Evolutionary conservation across 2,888 invertebrate genomes (phyloP), one percentile per base, ranked within the genome.

Genomic region (Meiosimyza platycephala): DNA sequence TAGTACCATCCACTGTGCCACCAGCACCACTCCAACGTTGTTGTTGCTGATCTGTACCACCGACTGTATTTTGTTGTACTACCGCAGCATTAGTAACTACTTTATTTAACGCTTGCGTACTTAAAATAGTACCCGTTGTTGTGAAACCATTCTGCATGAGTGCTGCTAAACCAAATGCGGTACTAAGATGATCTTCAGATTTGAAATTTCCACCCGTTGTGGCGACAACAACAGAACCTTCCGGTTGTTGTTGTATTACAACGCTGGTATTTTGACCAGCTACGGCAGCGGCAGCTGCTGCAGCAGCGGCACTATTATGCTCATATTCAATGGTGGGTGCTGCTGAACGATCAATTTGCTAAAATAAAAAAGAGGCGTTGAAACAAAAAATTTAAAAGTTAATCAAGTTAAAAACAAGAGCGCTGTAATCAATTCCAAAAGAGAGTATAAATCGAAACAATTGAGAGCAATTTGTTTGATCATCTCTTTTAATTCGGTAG

Each of bases 81-180:
- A 73, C 75, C 71, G 72, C 76, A 67, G 77, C 78, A 74, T 79
- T 83, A 76, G 82, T 79, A 76, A 82, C 79, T 72, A 78, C 78
- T 74, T 79, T 81, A 78, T 88, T 80, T 79, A 88, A 85, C 75
- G 87, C 86, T 73, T 87, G 87, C 62, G 81, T 78, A 72, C 80
- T 83, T n/a, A 83, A 75, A 74, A 92, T 87, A 75, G 92, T 91
- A 73, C 91, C 91, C 51, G 91, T 90, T 72, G 92, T 89, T 65
- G 93, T 82, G 74, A 86, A 86, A 50, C 86, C 86, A 77, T 86
- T 85, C 77, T 85, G 93, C 93, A 93, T 93, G 80, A 93, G 89
- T 47, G 93, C 93, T 22, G 93, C 93, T 76, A 93, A 89, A 22
- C 93, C 93, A 88, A 93, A 93, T 67, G 93, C 93, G 62, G 91